Base-by-base conservation (phyloP, 2,888 invertebrate genomes). In the Megastigmus dorsalis region DNA sequence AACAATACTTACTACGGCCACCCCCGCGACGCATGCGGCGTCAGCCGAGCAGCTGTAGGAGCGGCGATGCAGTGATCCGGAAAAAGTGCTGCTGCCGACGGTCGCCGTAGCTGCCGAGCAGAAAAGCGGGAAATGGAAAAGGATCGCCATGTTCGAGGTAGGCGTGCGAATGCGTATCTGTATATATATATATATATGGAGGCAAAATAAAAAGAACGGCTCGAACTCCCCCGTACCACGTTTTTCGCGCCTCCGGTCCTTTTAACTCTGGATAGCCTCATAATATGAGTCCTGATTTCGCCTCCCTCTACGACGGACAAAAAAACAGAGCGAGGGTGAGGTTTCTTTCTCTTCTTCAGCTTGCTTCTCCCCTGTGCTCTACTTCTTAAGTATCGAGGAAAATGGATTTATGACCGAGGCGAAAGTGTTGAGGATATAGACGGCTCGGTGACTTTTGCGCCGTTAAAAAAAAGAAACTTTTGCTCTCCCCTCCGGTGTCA, bases 131-230 rank as follows among this genome's bases (percentile, higher is more conserved):
- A 83, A 80, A 86, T 86, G 86, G 85, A 86, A 79, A 85, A 84
- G 83, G 84, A 86, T 79, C 84, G 80, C 71, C 81, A 84, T 81
- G 81, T 79, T 69, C 83, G 82, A 83, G 86, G 86, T 85, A 77
- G 80, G 84, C 70, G 15, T n/a, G 10, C 15, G n/a, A 23, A 28
- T n/a, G 10, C 18, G 20, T 38, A 20, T 18, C 33, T 13, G 13
- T 20, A 20, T n/a, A n/a, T n/a, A n/a, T n/a, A n/a, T n/a, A n/a
- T n/a, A n/a, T n/a, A n/a, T n/a, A n/a, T n/a, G n/a, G n/a, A n/a
- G n/a, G n/a, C n/a, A n/a, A n/a, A n/a, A n/a, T n/a, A n/a, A n/a
- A n/a, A n/a, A n/a, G n/a, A n/a, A n/a, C n/a, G n/a, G n/a, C n/a
- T n/a, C n/a, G 13, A 26, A n/a, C 33, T 52, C 20, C 10, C 57